A percentile compares a stretch with the other conserved stretches of the same genome.
Evolutionary conservation across 2,888 invertebrate genomes (phyloP).

Genomic region (Oscheius myriophilus): DNA sequence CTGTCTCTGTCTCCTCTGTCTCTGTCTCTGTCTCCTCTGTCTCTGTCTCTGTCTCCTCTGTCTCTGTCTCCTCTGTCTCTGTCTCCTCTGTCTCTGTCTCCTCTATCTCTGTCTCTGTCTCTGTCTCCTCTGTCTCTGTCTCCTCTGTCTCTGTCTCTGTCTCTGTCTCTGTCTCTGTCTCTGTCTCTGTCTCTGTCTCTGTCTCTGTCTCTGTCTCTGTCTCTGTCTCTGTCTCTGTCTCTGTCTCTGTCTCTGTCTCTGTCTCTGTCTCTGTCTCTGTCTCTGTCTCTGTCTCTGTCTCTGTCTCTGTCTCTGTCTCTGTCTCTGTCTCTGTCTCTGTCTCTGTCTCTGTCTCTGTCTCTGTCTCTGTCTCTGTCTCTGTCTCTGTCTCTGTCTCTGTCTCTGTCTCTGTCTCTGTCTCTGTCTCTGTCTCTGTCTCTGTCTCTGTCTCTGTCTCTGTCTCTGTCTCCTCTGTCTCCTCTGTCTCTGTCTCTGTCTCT

Average conservation of each 20-base stretch:
- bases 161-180: conserved; percentile 22
- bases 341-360: conserved; percentile 10
- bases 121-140: not conserved
- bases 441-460: conserved; percentile 29
- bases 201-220: conserved; percentile 22
- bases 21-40: conserved; percentile 19
- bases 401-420: not conserved
- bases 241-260: conserved; percentile 21
- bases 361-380: conserved; percentile 35
- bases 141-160: conserved; percentile 37
- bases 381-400: conserved; percentile 18
- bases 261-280: not conserved
- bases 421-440: conserved; percentile 30
- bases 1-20: conserved; percentile 33
- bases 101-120: conserved; percentile 16
- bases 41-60: not conserved
- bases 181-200: conserved; percentile 4
- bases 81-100: conserved; percentile 26
- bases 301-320: conserved; percentile 27
- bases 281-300: conserved; percentile 34
- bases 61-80: conserved; percentile 32
- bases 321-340: conserved; percentile 11
- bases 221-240: conserved; percentile 32
- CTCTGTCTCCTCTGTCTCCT: conserved; percentile 26
- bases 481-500: not conserved